Evolutionary conservation across 2,113 vertebrate species (phyloP).

Genomic region (Pygoscelis antarcticus): DNA sequence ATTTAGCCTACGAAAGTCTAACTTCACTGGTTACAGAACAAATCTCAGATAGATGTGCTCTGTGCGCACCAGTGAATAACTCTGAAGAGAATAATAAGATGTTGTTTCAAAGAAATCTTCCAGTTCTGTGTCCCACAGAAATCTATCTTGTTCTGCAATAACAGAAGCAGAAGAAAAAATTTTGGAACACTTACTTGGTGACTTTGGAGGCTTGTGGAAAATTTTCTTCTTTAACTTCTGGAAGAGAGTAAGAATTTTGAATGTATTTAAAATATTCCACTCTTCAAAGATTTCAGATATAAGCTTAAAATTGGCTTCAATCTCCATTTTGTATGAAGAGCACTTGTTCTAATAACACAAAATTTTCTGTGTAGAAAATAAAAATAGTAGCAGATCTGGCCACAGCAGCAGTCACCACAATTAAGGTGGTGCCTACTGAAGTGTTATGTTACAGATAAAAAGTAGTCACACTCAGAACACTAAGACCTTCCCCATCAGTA

Average conservation of each 20-base stretch:
- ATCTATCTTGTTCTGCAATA: neutral
- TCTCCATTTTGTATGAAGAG: neutral
- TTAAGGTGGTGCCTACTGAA: neutral
- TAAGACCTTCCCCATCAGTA: neutral
- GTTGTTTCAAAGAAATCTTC: neutral
- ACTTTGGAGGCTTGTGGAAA: constrained; percentile 77
- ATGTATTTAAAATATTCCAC: neutral
- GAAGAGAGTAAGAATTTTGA: neutral
- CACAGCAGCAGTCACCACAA: neutral
- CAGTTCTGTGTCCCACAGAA: neutral
- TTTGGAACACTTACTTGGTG: constrained; percentile 82
- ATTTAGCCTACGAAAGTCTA: neutral
- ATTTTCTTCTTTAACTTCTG: constrained; percentile 81
- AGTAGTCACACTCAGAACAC: neutral
- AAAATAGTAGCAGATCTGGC: neutral
- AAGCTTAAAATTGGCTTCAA: neutral
- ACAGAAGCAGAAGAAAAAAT: neutral
- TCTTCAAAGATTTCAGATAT: neutral
- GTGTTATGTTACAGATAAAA: neutral
- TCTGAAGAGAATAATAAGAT: neutral
- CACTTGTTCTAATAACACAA: neutral
- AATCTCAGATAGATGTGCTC: neutral
- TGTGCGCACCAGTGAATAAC: neutral
- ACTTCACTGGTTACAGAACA: neutral
- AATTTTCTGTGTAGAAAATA: neutral